Evolutionary conservation across 1,140 invertebrate genomes (phyloP).

Genomic region (Brachionus asplanchnoidis): DNA sequence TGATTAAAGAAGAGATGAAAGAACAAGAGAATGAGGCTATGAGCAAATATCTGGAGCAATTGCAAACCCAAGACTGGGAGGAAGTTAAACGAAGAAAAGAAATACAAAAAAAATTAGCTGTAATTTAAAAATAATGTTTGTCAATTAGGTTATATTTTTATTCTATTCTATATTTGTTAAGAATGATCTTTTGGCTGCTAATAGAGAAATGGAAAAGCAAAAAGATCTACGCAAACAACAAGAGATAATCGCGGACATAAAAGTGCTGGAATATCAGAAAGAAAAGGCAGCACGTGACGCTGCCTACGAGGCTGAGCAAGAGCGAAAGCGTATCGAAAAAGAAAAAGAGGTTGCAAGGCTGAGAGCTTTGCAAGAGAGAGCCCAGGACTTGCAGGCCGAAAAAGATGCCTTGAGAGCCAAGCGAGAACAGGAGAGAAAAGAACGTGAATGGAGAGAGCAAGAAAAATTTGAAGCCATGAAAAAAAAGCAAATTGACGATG

Average conservation of each 20-base stretch:
- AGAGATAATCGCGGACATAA: constrained; percentile 52
- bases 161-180: constrained; percentile 23
- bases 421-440: constrained; percentile 55
- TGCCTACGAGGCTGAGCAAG: constrained; percentile 54
- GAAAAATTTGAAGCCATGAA: constrained; percentile 52
- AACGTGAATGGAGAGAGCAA: constrained; percentile 56
- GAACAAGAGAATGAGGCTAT: constrained; percentile 38
- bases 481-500: constrained; percentile 52
- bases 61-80: constrained; percentile 33
- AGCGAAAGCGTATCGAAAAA: constrained; percentile 54
- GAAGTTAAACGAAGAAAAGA: constrained; percentile 33
- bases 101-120: constrained; percentile 32
- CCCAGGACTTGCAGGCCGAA: constrained; percentile 55
- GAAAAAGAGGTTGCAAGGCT: constrained; percentile 56
- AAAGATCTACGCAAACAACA: constrained; percentile 50
- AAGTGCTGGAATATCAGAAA: constrained; percentile 56
- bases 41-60: constrained; percentile 20
- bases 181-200: constrained; percentile 55
- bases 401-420: constrained; percentile 56
- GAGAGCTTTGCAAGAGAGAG: constrained; percentile 54
- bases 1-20: background rate
- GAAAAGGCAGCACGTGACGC: constrained; percentile 57
- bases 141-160: background rate
- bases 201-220: constrained; percentile 51
- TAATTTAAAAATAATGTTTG: background rate